A percentile compares a stretch with the other conserved stretches of the same genome.
These are phyloP conservation scores for Mareca strepera DNA, from an alignment of 2,797 vertebrate genomes.

Conservation along the genomic window DNA sequence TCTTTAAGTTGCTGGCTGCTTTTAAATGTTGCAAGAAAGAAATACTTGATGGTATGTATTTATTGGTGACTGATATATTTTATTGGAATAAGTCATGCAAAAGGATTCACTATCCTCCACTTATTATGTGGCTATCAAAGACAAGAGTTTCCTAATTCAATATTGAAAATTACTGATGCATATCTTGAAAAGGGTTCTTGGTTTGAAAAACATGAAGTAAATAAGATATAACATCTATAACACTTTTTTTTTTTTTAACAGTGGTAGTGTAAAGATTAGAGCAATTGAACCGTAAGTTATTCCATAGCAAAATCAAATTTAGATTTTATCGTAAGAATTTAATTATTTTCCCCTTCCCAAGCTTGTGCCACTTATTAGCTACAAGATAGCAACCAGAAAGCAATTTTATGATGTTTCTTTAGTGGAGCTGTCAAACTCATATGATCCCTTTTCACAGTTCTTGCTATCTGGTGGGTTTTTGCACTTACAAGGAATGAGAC, in stretches of 20 bases:
- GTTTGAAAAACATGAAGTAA: not conserved
- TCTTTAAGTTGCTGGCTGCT: not conserved
- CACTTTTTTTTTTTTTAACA: not conserved
- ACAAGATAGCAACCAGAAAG: not conserved
- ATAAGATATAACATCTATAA: not conserved
- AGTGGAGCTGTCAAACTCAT: not conserved
- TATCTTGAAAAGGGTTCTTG: not conserved
- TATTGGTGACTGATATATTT: not conserved
- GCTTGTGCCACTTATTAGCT: not conserved
- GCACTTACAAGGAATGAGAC: not conserved
- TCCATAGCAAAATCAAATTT: not conserved
- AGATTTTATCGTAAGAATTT: not conserved
- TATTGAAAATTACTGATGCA: not conserved
- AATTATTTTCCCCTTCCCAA: not conserved
- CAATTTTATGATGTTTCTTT: not conserved
- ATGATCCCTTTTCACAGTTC: not conserved
- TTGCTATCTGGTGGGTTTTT: not conserved
- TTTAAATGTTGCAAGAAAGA: not conserved
- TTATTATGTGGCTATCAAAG: not conserved
- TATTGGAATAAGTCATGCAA: not conserved
- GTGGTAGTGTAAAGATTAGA: not conserved
- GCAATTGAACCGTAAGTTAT: not conserved
- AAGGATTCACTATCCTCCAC: not conserved
- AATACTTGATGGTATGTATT: not conserved
- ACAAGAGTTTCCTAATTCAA: not conserved